Evolutionary conservation across 1,140 invertebrate species (phyloP), one percentile per base, ranked within the genome.

Genomic region (Charaxes varanes): DNA sequence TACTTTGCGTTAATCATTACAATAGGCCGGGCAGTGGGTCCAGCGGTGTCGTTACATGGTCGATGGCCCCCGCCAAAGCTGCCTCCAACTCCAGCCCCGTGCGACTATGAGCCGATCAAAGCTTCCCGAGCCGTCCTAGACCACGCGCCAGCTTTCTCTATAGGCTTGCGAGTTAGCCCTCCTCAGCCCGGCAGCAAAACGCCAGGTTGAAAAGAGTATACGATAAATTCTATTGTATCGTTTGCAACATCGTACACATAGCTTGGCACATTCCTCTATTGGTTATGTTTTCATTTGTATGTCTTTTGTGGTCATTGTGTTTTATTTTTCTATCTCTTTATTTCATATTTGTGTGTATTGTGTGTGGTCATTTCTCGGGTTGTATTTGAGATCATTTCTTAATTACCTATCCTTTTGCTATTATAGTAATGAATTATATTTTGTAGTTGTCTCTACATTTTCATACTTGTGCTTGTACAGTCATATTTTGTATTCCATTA

Each of bases 21-120:
- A n/a, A n/a, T n/a, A 89, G 89, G 89, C 11, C 87, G 89, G 57
- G 85, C 88, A 26, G 78, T 58, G 28, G 86, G 86, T 10, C 89
- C 90, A 5, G 89, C 93, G 0, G 85, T 89, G 6, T 93, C 93
- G 1, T 84, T 96, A 19, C 93, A 94, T 63, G 89, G 92, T 6
- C 87, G 93, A 4, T 91, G 89, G 28, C 92, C 92, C 59, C 90
- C 93, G 13, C 83, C 87, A 2, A 90, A 90, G 52, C 59, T 86
- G 0, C 93, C 93, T 50, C 85, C 89, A 4, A 95, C 94, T 8
- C 96, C 96, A 0, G 91, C 94, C 53, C 88, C 95, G 31, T 87
- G 95, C 37, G 88, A 94, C 83, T 90, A 97, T 85, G 88, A 93
- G 84, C 91, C 94, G 0, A 90, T 93, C 56, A 90, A 90, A 41